Conservation (phyloP, 2,113 vertebrate genomes). For the Menidia beryllina region DNA sequence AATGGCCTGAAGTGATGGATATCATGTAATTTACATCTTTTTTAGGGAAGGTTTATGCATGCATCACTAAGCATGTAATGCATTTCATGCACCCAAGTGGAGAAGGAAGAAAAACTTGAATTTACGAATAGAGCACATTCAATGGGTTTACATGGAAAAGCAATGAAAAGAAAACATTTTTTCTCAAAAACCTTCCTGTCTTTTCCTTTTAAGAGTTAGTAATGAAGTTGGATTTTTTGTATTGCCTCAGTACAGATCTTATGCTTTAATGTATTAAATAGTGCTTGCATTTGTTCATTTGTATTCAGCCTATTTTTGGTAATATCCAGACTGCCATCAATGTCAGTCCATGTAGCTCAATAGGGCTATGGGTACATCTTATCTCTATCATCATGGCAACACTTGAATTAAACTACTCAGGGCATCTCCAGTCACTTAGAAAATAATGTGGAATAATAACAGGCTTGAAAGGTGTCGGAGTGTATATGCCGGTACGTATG, state of each 20-base stretch:
- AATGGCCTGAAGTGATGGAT: constrained; percentile 31
- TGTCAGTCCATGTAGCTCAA: constrained; percentile 56
- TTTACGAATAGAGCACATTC: too few relatives aligned
- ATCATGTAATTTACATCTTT: constrained; percentile 18
- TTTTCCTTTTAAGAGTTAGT: too few relatives aligned
- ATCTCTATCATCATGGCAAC: constrained; percentile 69
- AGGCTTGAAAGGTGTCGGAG: too few relatives aligned
- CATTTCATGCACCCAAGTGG: constrained; percentile 25
- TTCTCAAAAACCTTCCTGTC: neutral
- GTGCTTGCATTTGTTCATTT: neutral
- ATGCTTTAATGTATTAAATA: neutral
- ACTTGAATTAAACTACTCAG: constrained; percentile 36
- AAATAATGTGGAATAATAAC: constrained; percentile 16
- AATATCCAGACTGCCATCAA: constrained; percentile 27
- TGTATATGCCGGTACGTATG: neutral
- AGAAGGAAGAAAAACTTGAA: neutral
- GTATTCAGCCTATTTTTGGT: constrained; percentile 11
- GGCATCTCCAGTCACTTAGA: constrained; percentile 22
- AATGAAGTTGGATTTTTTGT: too few relatives aligned
- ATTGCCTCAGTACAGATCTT: too few relatives aligned
- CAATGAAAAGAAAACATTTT: neutral
- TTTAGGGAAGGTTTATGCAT: constrained; percentile 5
- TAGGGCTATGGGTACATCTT: constrained; percentile 56
- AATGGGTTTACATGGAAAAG: neutral
- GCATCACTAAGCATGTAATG: constrained; percentile 33